Conservation (phyloP, 2,113 vertebrate genomes). For the Neodontobutis hainanensis region DNA sequence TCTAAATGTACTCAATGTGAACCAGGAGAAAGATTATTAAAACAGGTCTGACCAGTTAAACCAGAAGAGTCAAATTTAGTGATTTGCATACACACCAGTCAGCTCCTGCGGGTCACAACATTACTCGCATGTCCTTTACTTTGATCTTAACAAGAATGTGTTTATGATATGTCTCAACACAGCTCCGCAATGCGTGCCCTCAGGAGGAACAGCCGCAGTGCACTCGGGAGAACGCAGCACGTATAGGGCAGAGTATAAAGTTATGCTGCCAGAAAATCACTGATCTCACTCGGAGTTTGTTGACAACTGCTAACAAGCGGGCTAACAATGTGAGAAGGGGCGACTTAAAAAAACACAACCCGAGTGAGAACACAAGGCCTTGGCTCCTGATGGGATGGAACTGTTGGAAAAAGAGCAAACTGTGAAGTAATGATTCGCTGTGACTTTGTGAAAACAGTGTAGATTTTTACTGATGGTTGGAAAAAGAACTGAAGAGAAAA, state of each 20-base stretch:
- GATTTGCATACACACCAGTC: slow-evolving; percentile 12
- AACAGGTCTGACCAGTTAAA: slow-evolving; percentile 17
- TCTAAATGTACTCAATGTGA: too few relatives aligned
- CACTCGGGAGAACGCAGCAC: slow-evolving; percentile 25
- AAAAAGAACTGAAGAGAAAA: too few relatives aligned
- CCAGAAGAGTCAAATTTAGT: slow-evolving; percentile 10
- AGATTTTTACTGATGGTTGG: too few relatives aligned
- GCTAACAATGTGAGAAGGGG: slow-evolving; percentile 7
- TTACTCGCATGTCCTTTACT: slow-evolving; percentile 8
- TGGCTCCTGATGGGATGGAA: background rate
- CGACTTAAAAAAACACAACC: background rate
- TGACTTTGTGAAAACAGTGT: too few relatives aligned
- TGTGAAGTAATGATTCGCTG: too few relatives aligned
- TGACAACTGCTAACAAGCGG: slow-evolving; percentile 2
- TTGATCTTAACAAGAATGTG: slow-evolving; percentile 19
- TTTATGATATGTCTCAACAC: slow-evolving; percentile 36
- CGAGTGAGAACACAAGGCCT: too few relatives aligned
- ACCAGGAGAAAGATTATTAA: too few relatives aligned
- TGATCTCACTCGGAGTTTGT: slow-evolving; percentile 8
- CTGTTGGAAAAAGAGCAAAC: too few relatives aligned
- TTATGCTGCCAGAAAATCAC: slow-evolving; percentile 30
- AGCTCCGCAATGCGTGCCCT: background rate
- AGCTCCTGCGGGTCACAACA: background rate
- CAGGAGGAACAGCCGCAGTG: background rate
- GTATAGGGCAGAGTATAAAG: slow-evolving; percentile 30